Evolutionary conservation across 2,888 invertebrate genomes (phyloP).

Genomic region (Endotricha flammealis): DNA sequence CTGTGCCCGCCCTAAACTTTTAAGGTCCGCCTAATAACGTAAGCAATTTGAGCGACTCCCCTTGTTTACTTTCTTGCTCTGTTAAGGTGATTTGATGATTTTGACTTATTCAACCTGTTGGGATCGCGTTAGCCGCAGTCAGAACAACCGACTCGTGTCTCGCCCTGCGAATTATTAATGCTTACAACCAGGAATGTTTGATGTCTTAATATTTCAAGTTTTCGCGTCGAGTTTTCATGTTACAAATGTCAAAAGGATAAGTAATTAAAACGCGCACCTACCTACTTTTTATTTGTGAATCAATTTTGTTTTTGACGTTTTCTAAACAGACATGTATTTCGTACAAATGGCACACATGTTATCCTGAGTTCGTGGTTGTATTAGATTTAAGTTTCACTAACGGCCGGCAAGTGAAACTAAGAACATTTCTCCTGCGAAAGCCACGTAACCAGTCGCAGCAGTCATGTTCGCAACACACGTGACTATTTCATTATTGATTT

Average conservation of each 20-base stretch:
- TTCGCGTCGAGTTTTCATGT: background rate
- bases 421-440: slow-evolving; percentile 66
- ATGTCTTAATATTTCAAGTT: slow-evolving; percentile 5
- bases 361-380: slow-evolving; percentile 12
- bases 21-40: slow-evolving; percentile 73
- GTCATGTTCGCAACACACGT: background rate
- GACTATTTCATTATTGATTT: background rate
- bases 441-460: slow-evolving; percentile 46
- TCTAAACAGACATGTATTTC: background rate
- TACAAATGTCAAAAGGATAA: background rate
- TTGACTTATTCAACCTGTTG: slow-evolving; percentile 69
- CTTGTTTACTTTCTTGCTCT: slow-evolving; percentile 71
- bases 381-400: slow-evolving; percentile 52
- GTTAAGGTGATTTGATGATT: slow-evolving; percentile 75
- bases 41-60: slow-evolving; percentile 71
- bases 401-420: slow-evolving; percentile 55
- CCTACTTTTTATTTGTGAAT: background rate
- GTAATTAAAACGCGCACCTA: background rate
- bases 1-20: slow-evolving; percentile 71
- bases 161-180: slow-evolving; percentile 35
- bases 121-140: slow-evolving; percentile 38
- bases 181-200: slow-evolving; percentile 8
- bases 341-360: background rate
- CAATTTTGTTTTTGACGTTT: background rate
- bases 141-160: slow-evolving; percentile 28